Evolutionary conservation across 1,140 invertebrate species (phyloP).

Genomic region (Chrysoperla carnea): DNA sequence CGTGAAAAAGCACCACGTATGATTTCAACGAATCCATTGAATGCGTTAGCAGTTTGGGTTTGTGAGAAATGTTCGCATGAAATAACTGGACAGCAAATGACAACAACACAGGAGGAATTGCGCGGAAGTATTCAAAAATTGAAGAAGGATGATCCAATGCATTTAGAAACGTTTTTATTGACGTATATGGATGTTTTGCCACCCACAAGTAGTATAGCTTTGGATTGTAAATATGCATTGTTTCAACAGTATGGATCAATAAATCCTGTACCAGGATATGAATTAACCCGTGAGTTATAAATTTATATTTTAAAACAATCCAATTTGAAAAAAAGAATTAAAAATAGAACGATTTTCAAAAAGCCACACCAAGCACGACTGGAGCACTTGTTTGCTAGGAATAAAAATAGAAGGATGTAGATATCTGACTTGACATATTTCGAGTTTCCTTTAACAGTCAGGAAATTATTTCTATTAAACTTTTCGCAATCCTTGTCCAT

Average conservation of each 20-base stretch:
- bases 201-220: slow-evolving; percentile 39
- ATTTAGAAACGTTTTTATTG: slow-evolving; percentile 40
- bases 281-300: too few relatives aligned
- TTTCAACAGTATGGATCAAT: slow-evolving; percentile 43
- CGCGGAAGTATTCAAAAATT: slow-evolving; percentile 37
- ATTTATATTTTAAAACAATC: too few relatives aligned
- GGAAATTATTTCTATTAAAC: too few relatives aligned
- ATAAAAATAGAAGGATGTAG: too few relatives aligned
- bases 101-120: slow-evolving; percentile 35
- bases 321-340: too few relatives aligned
- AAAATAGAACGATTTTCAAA: too few relatives aligned
- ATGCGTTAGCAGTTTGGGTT: slow-evolving; percentile 36
- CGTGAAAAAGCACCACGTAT: slow-evolving; percentile 24
- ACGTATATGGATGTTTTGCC: slow-evolving; percentile 36
- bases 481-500: too few relatives aligned
- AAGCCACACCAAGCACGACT: too few relatives aligned
- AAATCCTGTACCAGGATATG: slow-evolving; percentile 21
- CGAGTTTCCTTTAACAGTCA: too few relatives aligned
- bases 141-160: slow-evolving; percentile 28
- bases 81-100: slow-evolving; percentile 32
- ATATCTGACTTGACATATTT: too few relatives aligned
- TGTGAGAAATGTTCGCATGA: slow-evolving; percentile 38
- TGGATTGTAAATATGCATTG: slow-evolving; percentile 46
- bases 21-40: slow-evolving; percentile 35
- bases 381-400: too few relatives aligned